Percentiles rank a stretch among this genome's conserved stretches.
Conservation (phyloP, 2,888 invertebrate genomes). For the Drosophila maculinotata region DNA sequence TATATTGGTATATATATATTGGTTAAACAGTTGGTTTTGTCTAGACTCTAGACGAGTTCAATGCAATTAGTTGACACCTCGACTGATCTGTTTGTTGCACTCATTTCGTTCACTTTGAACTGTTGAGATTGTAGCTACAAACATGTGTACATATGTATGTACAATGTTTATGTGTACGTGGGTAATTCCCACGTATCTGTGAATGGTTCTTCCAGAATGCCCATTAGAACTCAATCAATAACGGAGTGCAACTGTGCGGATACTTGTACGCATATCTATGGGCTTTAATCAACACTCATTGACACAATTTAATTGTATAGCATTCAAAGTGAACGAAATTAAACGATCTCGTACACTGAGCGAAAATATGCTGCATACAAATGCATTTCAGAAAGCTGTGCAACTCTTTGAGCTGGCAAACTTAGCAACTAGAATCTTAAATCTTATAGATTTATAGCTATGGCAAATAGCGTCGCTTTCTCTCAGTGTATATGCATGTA, state of each 20-base stretch:
- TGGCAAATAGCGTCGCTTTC: constrained; percentile 1
- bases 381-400: too few relatives aligned
- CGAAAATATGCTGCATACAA: constrained; percentile 7
- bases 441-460: too few relatives aligned
- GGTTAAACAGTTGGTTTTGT: not conserved
- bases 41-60: not conserved
- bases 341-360: constrained; percentile 38
- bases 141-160: not conserved
- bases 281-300: constrained; percentile 70
- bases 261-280: constrained; percentile 43
- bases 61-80: constrained; percentile 7
- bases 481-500: constrained; percentile 18
- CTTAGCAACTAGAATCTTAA: too few relatives aligned
- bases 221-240: constrained; percentile 42
- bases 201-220: constrained; percentile 1
- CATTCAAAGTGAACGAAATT: constrained; percentile 29
- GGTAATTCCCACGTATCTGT: constrained; percentile 16
- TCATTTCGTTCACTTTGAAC: not conserved
- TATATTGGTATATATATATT: too few relatives aligned
- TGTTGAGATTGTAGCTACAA: too few relatives aligned
- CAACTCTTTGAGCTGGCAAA: too few relatives aligned
- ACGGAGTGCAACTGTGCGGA: constrained; percentile 21
- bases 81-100: constrained; percentile 10
- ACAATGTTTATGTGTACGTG: not conserved
- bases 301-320: constrained; percentile 70